These are phyloP conservation scores for Stomorhina lunata DNA, from an alignment of 2,888 invertebrate species.

Conservation along the genomic window DNA sequence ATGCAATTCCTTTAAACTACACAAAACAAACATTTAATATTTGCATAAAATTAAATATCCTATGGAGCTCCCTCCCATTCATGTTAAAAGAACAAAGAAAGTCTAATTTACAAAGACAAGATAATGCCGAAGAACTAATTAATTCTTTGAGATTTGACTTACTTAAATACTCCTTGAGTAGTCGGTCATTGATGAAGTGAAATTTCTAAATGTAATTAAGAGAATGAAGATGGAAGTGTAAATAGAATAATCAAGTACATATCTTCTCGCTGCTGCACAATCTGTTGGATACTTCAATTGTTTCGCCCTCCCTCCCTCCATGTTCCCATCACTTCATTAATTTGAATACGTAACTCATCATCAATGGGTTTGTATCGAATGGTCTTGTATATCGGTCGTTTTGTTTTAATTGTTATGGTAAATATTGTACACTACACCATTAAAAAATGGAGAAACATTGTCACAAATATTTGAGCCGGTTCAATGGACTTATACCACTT, in stretches of 20 bases:
- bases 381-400: no score
- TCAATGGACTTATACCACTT: no score
- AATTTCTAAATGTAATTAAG: constrained; percentile 30
- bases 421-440: no score
- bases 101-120: neutral
- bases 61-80: no score
- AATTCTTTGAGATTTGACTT: neutral
- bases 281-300: constrained; percentile 25
- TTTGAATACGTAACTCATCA: constrained; percentile 38
- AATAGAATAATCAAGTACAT: constrained; percentile 3
- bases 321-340: neutral
- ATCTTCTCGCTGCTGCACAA: neutral
- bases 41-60: constrained; percentile 47
- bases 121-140: neutral
- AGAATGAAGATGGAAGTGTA: constrained; percentile 22
- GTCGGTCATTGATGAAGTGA: neutral
- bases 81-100: constrained; percentile 7
- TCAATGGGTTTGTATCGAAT: constrained; percentile 51
- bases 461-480: no score
- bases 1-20: constrained; percentile 1
- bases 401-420: no score
- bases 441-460: no score
- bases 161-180: neutral
- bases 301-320: neutral
- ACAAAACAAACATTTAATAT: constrained; percentile 38